phyloP scores from a whole-genome alignment of 2,888 invertebrate species.

The Philereme transversata region DNA sequence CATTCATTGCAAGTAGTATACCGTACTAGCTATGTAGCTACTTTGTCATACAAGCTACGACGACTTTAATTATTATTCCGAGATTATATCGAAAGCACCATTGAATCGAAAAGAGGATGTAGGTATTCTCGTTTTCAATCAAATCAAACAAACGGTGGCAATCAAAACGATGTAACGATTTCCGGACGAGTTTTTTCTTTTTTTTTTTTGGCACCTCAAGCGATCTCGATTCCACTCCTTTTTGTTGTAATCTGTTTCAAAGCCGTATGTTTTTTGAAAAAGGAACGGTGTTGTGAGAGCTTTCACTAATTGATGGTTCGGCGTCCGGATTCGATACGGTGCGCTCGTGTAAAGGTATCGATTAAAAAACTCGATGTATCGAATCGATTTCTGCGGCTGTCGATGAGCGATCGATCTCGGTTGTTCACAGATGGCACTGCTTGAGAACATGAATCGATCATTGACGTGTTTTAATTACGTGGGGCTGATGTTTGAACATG shows the following conservation, averaged over 20 bases:
- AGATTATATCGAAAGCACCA: constrained; percentile 27
- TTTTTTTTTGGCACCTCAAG: constrained; percentile 64
- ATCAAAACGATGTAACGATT: constrained; percentile 70
- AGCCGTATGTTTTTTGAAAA: constrained; percentile 70
- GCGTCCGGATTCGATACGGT: constrained; percentile 62
- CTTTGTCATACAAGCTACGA: background rate
- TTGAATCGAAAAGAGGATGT: constrained; percentile 34
- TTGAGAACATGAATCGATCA: constrained; percentile 56
- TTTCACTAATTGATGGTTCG: constrained; percentile 76
- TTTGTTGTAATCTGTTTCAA: constrained; percentile 63
- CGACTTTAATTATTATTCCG: constrained; percentile 9
- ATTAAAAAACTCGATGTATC: constrained; percentile 64
- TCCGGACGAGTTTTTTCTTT: constrained; percentile 58
- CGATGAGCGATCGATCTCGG: constrained; percentile 60
- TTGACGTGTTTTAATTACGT: constrained; percentile 55
- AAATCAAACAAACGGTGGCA: constrained; percentile 61
- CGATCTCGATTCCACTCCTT: constrained; percentile 53
- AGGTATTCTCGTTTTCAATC: constrained; percentile 56
- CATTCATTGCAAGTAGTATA: too few relatives aligned
- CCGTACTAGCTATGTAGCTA: too few relatives aligned
- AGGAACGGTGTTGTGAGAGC: constrained; percentile 69
- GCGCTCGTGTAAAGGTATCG: constrained; percentile 56
- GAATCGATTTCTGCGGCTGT: constrained; percentile 69
- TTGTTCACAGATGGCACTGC: constrained; percentile 70
- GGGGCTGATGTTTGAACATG: constrained; percentile 57